phyloP scores from a whole-genome alignment of 1,140 invertebrate species.

The Caenorhabditis briggsae region DNA sequence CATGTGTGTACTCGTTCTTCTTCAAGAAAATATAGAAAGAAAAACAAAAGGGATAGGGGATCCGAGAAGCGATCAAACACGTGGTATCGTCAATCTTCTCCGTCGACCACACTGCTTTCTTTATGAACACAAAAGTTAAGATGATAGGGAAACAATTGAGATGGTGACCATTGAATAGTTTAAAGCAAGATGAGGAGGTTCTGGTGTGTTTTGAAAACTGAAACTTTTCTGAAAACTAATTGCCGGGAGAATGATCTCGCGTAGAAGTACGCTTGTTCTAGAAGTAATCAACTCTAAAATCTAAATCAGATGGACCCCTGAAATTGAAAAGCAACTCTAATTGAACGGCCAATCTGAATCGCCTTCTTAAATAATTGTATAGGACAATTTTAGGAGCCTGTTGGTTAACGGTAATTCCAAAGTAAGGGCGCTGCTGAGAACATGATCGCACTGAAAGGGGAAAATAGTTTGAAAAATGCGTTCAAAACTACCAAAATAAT shows the following conservation, averaged over 20 bases:
- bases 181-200: not conserved
- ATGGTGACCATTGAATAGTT: constrained; percentile 45
- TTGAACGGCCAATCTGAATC: too few relatives aligned
- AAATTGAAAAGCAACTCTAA: too few relatives aligned
- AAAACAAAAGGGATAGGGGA: constrained; percentile 19
- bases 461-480: too few relatives aligned
- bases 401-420: too few relatives aligned
- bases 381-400: too few relatives aligned
- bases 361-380: too few relatives aligned
- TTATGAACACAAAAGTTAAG: not conserved
- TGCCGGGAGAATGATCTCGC: too few relatives aligned
- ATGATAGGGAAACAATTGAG: constrained; percentile 4
- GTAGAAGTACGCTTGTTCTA: not conserved
- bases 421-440: too few relatives aligned
- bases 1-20: constrained; percentile 34
- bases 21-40: not conserved
- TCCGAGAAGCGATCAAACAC: constrained; percentile 44
- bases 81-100: constrained; percentile 43
- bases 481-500: too few relatives aligned
- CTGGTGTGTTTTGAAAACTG: not conserved
- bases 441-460: too few relatives aligned
- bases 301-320: not conserved
- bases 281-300: not conserved
- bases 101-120: not conserved
- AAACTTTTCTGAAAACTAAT: not conserved